Evolutionary conservation across 1,140 invertebrate species (phyloP).

Genomic region (Colletes gigas): DNA sequence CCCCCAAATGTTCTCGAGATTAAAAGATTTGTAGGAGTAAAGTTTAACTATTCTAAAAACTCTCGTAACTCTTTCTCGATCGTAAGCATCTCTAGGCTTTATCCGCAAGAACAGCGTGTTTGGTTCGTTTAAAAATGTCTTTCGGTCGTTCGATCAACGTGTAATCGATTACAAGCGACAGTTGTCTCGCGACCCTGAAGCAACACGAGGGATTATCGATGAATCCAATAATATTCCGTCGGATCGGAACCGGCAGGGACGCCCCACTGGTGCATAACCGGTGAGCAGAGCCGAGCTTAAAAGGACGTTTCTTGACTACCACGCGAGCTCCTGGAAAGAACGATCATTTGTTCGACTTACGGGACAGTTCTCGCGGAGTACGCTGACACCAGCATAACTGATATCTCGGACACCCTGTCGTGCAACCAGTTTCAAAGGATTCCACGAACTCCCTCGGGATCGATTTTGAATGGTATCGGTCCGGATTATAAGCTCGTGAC

Average conservation of each 20-base stretch:
- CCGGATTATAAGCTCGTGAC: constrained; percentile 21
- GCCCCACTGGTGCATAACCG: constrained; percentile 25
- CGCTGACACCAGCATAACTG: constrained; percentile 39
- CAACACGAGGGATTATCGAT: constrained; percentile 38
- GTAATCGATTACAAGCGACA: not conserved
- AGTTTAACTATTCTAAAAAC: too few species aligned
- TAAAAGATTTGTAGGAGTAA: not conserved
- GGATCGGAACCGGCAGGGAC: constrained; percentile 17
- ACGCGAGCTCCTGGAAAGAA: constrained; percentile 43
- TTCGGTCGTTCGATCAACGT: not conserved
- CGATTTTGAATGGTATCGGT: constrained; percentile 20
- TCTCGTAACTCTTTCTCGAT: too few species aligned
- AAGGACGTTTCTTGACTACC: constrained; percentile 55
- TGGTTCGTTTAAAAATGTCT: not conserved
- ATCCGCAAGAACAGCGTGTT: not conserved
- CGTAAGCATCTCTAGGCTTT: too few species aligned
- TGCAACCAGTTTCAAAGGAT: constrained; percentile 21
- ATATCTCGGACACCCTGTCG: constrained; percentile 43
- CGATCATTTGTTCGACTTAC: constrained; percentile 58
- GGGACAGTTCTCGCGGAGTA: constrained; percentile 16
- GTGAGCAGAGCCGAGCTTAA: constrained; percentile 37
- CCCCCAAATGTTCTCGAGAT: not conserved
- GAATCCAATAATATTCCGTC: constrained; percentile 25
- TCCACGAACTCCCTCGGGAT: constrained; percentile 18
- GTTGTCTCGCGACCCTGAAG: constrained; percentile 24